A percentile compares a stretch with the other conserved stretches of the same genome.
phyloP scores from a whole-genome alignment of 2,113 vertebrate genomes.

The Prunella himalayana region DNA sequence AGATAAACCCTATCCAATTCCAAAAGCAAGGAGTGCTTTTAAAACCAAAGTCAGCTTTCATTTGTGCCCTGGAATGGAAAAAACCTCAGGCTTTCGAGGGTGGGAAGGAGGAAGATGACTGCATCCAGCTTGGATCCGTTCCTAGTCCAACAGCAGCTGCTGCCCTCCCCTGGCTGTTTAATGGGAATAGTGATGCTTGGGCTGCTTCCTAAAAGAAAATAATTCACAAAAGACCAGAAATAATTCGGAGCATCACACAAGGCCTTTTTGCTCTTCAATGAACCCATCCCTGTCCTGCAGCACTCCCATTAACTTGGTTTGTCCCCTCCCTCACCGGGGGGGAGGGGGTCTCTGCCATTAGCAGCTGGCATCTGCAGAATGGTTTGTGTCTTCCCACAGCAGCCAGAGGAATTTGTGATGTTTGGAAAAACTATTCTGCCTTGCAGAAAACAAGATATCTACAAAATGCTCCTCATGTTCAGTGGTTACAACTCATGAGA shows the following conservation, averaged over 20 bases:
- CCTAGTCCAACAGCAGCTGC: neutral
- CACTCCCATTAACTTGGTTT: fast-evolving
- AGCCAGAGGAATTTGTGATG: neutral
- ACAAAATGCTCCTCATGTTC: neutral
- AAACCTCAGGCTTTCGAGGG: neutral
- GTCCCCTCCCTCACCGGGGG: fast-evolving
- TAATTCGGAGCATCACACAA: neutral
- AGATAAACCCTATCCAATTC: neutral
- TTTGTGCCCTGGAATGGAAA: neutral
- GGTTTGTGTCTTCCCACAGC: fast-evolving
- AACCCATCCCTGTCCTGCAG: neutral
- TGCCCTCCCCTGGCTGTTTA: neutral
- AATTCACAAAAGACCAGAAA: neutral
- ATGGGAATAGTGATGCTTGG: fast-evolving
- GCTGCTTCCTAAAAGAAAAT: neutral
- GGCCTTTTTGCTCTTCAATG: neutral
- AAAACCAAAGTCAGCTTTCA: neutral
- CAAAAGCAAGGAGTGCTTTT: neutral
- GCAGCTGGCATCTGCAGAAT: neutral
- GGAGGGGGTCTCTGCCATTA: fast-evolving
- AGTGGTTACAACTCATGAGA: neutral
- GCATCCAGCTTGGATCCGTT: fast-evolving
- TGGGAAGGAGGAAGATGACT: neutral
- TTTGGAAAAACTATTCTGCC: neutral
- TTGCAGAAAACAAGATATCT: neutral